These are phyloP conservation scores for Cosmorhoe ocellata DNA, from an alignment of 2,888 invertebrate species.

Conservation along the genomic window DNA sequence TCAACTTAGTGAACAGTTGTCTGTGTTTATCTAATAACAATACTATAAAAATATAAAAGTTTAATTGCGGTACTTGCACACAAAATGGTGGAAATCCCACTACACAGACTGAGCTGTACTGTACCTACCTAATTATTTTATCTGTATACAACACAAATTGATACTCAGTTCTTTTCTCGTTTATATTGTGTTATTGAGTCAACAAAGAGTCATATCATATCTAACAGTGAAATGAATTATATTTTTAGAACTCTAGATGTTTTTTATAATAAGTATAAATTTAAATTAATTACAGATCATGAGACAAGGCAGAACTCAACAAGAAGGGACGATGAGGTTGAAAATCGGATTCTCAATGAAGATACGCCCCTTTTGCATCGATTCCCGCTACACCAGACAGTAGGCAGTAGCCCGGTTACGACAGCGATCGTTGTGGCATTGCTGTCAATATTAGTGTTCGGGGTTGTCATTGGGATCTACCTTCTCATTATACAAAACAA, in stretches of 20 bases:
- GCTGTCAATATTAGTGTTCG: constrained; percentile 53
- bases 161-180: too few species aligned
- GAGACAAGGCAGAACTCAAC: constrained; percentile 56
- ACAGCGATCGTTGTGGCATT: constrained; percentile 50
- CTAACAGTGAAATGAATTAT: constrained; percentile 3
- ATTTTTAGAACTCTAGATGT: not conserved
- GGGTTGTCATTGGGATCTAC: constrained; percentile 64
- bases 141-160: too few species aligned
- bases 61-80: not conserved
- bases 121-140: constrained; percentile 20
- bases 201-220: not conserved
- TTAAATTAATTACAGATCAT: constrained; percentile 50
- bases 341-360: constrained; percentile 35
- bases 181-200: not conserved
- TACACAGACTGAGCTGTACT: constrained; percentile 22
- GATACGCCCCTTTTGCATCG: constrained; percentile 55
- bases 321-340: constrained; percentile 35
- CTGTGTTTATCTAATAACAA: too few species aligned
- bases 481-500: constrained; percentile 59
- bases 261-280: constrained; percentile 3
- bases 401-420: constrained; percentile 39
- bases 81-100: constrained; percentile 30
- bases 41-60: not conserved
- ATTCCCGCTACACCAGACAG: constrained; percentile 38
- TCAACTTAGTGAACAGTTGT: too few species aligned